Conservation (phyloP, 2,888 invertebrate species). For the Caenorhabditis sp. region DNA sequence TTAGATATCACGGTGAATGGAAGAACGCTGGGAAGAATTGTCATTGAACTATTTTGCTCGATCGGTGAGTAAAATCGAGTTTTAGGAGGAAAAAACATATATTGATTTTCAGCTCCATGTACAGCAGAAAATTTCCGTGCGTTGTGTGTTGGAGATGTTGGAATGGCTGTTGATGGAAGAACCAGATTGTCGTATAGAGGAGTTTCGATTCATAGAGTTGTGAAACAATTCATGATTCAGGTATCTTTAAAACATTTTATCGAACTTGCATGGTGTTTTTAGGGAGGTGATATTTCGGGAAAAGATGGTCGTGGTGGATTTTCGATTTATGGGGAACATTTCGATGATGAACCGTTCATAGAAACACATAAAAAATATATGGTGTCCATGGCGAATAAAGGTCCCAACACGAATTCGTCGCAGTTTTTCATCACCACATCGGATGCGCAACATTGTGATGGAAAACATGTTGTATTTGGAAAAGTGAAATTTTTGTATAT, state of each 20-base stretch:
- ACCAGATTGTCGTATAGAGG: constrained; percentile 77
- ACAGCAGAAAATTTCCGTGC: constrained; percentile 90
- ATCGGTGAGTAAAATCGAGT: constrained; percentile 8
- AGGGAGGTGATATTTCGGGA: constrained; percentile 73
- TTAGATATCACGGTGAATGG: constrained; percentile 56
- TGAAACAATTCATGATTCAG: constrained; percentile 90
- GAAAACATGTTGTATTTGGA: constrained; percentile 97
- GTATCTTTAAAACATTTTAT: no score
- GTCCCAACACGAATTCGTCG: constrained; percentile 88
- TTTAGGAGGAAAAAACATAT: neutral
- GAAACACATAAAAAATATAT: constrained; percentile 77
- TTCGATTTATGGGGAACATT: constrained; percentile 94
- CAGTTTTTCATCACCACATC: constrained; percentile 79
- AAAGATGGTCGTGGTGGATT: constrained; percentile 97
- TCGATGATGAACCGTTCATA: constrained; percentile 93
- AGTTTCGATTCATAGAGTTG: constrained; percentile 77
- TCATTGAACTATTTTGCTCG: constrained; percentile 42
- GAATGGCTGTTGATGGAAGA: constrained; percentile 78
- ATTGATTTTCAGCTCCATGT: constrained; percentile 78
- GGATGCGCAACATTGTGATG: constrained; percentile 72
- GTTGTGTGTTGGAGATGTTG: constrained; percentile 91
- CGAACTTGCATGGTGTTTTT: constrained; percentile 19
- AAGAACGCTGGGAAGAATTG: constrained; percentile 53
- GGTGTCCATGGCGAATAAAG: constrained; percentile 97
- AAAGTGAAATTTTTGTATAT: constrained; percentile 76